Conservation (phyloP, 2,888 invertebrate species). For the Coleophora deauratella region DNA sequence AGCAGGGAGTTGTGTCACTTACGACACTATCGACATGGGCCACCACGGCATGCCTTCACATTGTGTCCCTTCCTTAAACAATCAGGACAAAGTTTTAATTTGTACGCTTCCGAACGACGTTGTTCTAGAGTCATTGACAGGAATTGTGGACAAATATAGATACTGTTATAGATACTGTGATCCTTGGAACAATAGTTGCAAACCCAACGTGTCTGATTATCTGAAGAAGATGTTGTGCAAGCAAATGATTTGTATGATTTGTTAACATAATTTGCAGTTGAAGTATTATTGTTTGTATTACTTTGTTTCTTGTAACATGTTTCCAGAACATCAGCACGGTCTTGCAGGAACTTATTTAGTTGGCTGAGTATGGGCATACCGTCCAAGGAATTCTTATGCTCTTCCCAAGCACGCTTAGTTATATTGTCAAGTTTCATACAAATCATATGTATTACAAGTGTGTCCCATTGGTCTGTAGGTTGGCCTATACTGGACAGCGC, state of each 20-base stretch:
- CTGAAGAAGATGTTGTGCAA: too few species aligned
- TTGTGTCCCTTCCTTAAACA: constrained; percentile 19
- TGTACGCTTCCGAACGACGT: neutral
- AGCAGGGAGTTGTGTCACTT: constrained; percentile 18
- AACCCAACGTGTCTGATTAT: constrained; percentile 13
- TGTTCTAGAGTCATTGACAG: too few species aligned
- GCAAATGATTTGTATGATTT: too few species aligned
- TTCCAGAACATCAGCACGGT: constrained; percentile 21
- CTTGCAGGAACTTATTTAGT: constrained; percentile 17
- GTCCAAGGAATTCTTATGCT: constrained; percentile 10
- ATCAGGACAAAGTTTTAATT: constrained; percentile 17
- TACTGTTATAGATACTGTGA: too few species aligned
- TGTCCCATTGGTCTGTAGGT: constrained; percentile 16
- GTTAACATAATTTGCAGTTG: too few species aligned
- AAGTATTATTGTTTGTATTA: too few species aligned
- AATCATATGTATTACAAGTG: constrained; percentile 11
- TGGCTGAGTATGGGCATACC: constrained; percentile 17
- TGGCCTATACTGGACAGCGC: constrained; percentile 16
- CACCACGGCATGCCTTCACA: constrained; percentile 16
- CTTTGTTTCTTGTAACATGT: too few species aligned
- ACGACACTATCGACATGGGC: constrained; percentile 19
- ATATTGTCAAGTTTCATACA: constrained; percentile 13
- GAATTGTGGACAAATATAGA: too few species aligned
- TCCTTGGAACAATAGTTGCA: too few species aligned
- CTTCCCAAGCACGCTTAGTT: constrained; percentile 15